Base-by-base conservation (phyloP, 2,797 vertebrate genomes). In the Nasua narica region DNA sequence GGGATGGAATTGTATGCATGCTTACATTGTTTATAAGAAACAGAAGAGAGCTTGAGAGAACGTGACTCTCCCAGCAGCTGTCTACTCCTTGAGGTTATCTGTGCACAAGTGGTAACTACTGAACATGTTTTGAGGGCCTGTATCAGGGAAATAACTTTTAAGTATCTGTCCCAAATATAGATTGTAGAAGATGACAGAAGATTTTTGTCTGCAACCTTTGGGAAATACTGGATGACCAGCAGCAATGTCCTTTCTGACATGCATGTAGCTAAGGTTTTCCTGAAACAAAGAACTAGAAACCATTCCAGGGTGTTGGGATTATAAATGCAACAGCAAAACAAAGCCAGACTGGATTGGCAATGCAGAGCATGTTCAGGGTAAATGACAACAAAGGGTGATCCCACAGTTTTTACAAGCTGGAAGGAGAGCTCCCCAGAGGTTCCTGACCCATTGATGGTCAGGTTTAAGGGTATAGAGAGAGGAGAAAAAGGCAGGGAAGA, bases 221-320 rank as follows among this genome's bases (percentile, higher is more conserved):
- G 54, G 48, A 62, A 86, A 58, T 91, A 91, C 6, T 82, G 0
- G 0, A 48, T 82, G 70, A 86, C 32, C 35, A 54, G 46, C 52
- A 89, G 54, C 46, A 79, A 23, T 81, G 48, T 78, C 21, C 58
- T 95, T 62, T 78, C 85, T 74, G 46, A 81, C 32, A 60, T 65
- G 37, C 40, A 25, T 37, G 12, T 76, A 84, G 40, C 29, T 65
- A 72, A 52, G 65, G 87, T 58, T 69, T 95, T 89, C 56, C 58
- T 72, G 35, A 87, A 96, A 65, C 90, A 70, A 89, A 95, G n/a
- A 84, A 87, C 43, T 84, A 84, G 37, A 85, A 82, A 37, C 50
- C 14, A 25, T 40, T 37, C 50, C 32, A 90, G 82, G 15, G 54
- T 82, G 9, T 29, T 62, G 62, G 74, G 50, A 74, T 81, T 85